phyloP scores from a whole-genome alignment of 2,113 vertebrate genomes.

The Gorsachius goisagi region DNA sequence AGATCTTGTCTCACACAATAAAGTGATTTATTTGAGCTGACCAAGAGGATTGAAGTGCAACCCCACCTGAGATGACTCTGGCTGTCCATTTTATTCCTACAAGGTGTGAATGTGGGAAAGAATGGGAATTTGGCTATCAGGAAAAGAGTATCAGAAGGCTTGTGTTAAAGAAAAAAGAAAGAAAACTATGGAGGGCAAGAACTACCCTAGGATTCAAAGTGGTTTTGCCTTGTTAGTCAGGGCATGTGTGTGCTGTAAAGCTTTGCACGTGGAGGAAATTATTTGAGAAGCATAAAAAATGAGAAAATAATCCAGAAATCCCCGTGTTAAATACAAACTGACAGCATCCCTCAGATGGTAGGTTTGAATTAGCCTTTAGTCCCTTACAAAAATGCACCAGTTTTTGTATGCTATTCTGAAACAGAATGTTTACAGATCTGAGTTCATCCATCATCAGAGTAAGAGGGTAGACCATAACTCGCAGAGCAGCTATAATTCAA shows the following conservation, averaged over 20 bases:
- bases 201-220: neutral
- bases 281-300: slow-evolving; percentile 25
- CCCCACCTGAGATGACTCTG: neutral
- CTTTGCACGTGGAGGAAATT: slow-evolving; percentile 13
- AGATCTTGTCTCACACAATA: neutral
- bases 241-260: neutral
- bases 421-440: neutral
- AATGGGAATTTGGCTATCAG: neutral
- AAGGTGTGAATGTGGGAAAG: neutral
- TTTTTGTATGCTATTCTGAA: neutral
- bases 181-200: neutral
- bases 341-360: neutral
- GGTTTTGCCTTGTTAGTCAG: neutral
- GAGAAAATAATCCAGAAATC: neutral
- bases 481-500: neutral
- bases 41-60: neutral
- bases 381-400: neutral
- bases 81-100: neutral
- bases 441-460: neutral
- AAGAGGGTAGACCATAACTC: neutral
- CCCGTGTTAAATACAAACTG: slow-evolving; percentile 27
- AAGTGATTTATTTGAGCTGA: neutral
- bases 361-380: slow-evolving; percentile 41
- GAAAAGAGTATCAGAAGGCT: neutral
- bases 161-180: neutral